Evolutionary conservation across 2,888 invertebrate genomes (phyloP), one percentile per base, ranked within the genome.

Genomic region (Ophonus ardosiacus): DNA sequence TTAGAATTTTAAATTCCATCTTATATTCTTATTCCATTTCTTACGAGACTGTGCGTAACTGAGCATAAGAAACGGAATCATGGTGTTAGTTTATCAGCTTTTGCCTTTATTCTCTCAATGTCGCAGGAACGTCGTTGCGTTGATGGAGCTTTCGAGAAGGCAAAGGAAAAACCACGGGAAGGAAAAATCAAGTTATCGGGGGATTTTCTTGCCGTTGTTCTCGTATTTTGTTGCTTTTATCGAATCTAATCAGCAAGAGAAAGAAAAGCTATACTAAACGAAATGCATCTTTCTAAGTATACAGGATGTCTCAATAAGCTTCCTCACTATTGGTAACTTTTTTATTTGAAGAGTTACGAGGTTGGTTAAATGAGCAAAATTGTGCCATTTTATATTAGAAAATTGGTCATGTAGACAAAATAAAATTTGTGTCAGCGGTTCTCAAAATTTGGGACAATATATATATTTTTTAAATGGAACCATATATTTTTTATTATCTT

Each of bases 11-110:
- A 63, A 21, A 21, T 21, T 21, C 21, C 17, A 61, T 61, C 61
- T 61, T 18, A 61, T 61, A 61, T 61, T 61, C 24, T 24, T 13
- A 65, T 65, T 65, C 65, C n/a, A 18, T 31, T 43, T 76, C 51
- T 43, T 43, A 51, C 5, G 31, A 68, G 31, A 68, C 15, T 40
- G 76, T 40, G 21, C 17, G 18, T 57, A 78, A 78, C 78, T 57
- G 21, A 51, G 43, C 43, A 51, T 51, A 51, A 51, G 43, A 78
- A 78, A 78, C 24, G 57, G 78, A 78, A 78, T 78, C 78, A 74
- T 74, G 17, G 56, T 59, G 78, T 78, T 57, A 59, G 78, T 78
- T 78, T 78, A 78, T 78, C 17, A 51, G 59, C 24, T 78, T 59
- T 59, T 51, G 7, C 59, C 15, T 78, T 78, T 78, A 57, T 57